Conservation (phyloP, 30 jellyfish, hydroid and myxozoan species). For the Aurelia sp. region DNA sequence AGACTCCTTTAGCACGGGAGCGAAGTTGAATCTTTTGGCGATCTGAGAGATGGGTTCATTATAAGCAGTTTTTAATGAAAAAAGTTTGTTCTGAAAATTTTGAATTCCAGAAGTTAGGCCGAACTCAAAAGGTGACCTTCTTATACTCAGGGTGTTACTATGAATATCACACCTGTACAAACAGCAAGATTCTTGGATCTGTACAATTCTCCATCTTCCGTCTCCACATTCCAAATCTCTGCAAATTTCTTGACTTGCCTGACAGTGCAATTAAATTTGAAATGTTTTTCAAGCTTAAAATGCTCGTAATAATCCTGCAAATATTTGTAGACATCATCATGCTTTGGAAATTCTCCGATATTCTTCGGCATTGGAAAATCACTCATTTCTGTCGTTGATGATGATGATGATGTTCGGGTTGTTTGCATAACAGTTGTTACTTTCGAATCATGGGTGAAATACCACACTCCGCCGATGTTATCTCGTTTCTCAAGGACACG, state of each 20-base stretch:
- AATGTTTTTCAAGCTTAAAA: slow-evolving; percentile 48
- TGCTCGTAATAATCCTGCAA: slow-evolving; percentile 51
- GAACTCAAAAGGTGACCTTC: no score
- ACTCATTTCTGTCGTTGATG: slow-evolving; percentile 92
- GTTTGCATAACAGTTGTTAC: slow-evolving; percentile 82
- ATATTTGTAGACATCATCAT: slow-evolving; percentile 67
- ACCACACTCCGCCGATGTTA: slow-evolving; percentile 92
- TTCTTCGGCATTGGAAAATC: slow-evolving; percentile 92
- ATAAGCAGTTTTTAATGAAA: no score
- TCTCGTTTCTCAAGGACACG: slow-evolving; percentile 81
- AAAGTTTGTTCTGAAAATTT: not conserved
- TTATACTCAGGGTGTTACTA: no score
- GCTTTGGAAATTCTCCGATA: slow-evolving; percentile 90
- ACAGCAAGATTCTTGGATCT: slow-evolving; percentile 76
- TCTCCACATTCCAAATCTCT: slow-evolving; percentile 56
- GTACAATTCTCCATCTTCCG: slow-evolving; percentile 34
- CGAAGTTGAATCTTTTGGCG: no score
- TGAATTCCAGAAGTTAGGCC: no score
- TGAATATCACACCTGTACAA: slow-evolving; percentile 78
- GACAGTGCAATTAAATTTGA: slow-evolving; percentile 71
- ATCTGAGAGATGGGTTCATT: no score
- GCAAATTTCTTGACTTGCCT: slow-evolving; percentile 35
- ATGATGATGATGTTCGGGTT: slow-evolving; percentile 79
- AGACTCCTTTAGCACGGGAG: no score
- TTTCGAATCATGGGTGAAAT: slow-evolving; percentile 69